phyloP scores from a whole-genome alignment of 2,113 vertebrate species.

The Thunnus maccoyii region DNA sequence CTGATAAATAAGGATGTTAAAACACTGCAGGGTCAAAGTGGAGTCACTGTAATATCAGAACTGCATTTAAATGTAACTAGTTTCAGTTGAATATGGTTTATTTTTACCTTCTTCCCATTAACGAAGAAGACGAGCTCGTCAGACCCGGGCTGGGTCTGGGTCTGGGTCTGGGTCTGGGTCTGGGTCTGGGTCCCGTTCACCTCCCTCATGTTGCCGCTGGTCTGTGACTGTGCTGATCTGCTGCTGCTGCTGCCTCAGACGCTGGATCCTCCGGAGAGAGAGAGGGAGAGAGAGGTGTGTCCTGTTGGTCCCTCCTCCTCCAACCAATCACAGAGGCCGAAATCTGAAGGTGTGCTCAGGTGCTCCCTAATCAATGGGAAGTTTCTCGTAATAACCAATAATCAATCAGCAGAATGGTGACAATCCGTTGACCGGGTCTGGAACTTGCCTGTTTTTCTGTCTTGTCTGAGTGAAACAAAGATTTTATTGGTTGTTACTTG shows the following conservation, averaged over 20 bases:
- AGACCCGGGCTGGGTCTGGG: background rate
- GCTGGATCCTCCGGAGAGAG: no score
- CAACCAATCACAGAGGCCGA: background rate
- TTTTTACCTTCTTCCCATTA: slow-evolving; percentile 94
- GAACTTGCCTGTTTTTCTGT: no score
- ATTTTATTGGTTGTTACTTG: background rate
- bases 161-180: background rate
- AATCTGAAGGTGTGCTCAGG: background rate
- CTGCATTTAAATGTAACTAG: fast-evolving
- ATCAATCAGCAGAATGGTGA: no score
- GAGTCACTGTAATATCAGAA: background rate
- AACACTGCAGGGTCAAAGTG: no score
- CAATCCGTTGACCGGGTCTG: no score
- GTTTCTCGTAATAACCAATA: fast-evolving
- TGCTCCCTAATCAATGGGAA: background rate
- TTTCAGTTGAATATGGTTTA: background rate
- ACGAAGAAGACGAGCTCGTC: slow-evolving; percentile 94
- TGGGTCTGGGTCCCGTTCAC: background rate
- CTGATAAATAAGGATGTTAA: no score
- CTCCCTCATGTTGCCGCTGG: background rate
- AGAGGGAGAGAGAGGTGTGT: no score
- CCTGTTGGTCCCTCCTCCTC: no score
- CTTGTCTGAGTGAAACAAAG: no score
- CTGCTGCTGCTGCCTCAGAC: no score
- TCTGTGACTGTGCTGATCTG: no score